Base-by-base conservation (phyloP, 2,797 vertebrate species). In the Enteromius anoplus region DNA sequence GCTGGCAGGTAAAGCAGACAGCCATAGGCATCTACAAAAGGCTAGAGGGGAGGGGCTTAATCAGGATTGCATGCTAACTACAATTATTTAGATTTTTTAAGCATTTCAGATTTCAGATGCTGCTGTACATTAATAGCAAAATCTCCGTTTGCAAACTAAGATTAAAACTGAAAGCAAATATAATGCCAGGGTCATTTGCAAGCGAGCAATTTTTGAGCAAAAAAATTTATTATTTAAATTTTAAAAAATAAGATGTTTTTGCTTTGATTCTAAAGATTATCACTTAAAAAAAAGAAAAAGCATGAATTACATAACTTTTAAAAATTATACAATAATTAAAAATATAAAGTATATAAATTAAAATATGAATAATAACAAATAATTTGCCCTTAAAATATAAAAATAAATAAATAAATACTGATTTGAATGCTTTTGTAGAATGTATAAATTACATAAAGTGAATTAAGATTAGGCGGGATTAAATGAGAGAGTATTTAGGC, bases 1-100 rank as follows among this genome's bases (percentile, higher is more conserved):
- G 90, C 78, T 89, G 85, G 68, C 82, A 90, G 51, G 62, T 62
- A 69, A 87, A 84, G 70, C 84, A 85, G 71, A 83, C 29, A 76
- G 75, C 6, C 12, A 37, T 12, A 66, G 17, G 68, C 29, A 60
- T 45, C 42, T 62, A 51, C 12, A 75, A 53, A 10, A 68, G 60
- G 69, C 75, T 71, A 85, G 34, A 77, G 70, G 64, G 70, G 77
- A 78, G 32, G 70, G 69, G 71, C 62, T 53, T 81, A 34, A 65
- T 64, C 58, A 40, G 29, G 45, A 73, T 15, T 23, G 21, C 68
- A 72, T 17, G 65, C 21, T 15, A 40, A 49, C 17, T 42, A 71
- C 17, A 60, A 58, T 26, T 60, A 10, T 58, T 40, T 32, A n/a
- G 60, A 62, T 62, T 64, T 11, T 12, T 80, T 60, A 45, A 45